A percentile compares a stretch with the other conserved stretches of the same genome.
These are phyloP conservation scores for Ennomos fuscantarius DNA, from an alignment of 2,888 invertebrate species.

Conservation along the genomic window DNA sequence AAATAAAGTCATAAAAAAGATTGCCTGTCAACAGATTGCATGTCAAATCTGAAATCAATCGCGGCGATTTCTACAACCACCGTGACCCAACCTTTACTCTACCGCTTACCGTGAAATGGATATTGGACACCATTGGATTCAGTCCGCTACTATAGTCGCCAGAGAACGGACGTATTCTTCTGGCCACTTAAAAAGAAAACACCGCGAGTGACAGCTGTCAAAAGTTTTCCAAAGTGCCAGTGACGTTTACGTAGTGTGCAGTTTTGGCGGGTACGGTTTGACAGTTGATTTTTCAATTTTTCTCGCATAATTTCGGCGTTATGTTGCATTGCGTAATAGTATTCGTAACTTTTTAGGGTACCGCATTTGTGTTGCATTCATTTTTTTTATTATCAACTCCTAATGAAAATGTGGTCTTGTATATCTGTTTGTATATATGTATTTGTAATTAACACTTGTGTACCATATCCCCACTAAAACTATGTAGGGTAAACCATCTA, in stretches of 20 bases:
- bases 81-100: slow-evolving; percentile 25
- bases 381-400: not conserved
- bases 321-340: slow-evolving; percentile 32
- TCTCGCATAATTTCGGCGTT: slow-evolving; percentile 15
- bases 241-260: slow-evolving; percentile 33
- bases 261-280: slow-evolving; percentile 32
- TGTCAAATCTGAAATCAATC: slow-evolving; percentile 15
- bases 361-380: slow-evolving; percentile 23
- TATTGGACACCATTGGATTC: slow-evolving; percentile 23
- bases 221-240: slow-evolving; percentile 33
- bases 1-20: slow-evolving; percentile 17
- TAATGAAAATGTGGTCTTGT: not conserved
- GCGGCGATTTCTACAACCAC: slow-evolving; percentile 15
- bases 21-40: slow-evolving; percentile 9
- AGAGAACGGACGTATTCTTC: slow-evolving; percentile 13
- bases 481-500: no score
- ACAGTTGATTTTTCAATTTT: slow-evolving; percentile 22
- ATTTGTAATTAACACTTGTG: no score
- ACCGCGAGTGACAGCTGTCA: slow-evolving; percentile 37
- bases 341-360: slow-evolving; percentile 39
- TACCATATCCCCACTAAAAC: no score
- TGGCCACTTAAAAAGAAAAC: slow-evolving; percentile 19
- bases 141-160: slow-evolving; percentile 27
- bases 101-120: slow-evolving; percentile 9
- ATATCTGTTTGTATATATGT: no score